phyloP scores from a whole-genome alignment of 2,797 vertebrate genomes.

The Acanthis flammea region DNA sequence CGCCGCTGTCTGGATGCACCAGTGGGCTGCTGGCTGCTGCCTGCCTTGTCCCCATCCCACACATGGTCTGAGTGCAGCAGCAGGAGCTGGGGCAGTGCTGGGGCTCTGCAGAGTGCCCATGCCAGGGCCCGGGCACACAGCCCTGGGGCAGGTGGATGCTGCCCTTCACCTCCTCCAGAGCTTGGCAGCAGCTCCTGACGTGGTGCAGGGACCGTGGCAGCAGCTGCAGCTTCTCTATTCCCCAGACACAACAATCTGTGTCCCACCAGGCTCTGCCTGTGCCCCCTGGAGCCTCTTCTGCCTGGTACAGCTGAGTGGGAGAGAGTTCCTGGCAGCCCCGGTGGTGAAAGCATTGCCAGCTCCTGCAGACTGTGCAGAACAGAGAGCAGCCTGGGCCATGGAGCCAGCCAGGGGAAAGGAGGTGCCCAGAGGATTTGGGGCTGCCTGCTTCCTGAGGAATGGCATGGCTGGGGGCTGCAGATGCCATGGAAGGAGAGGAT shows the following conservation, averaged over 20 bases:
- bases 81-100: accelerated
- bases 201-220: background rate
- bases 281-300: accelerated
- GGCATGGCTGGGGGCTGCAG: background rate
- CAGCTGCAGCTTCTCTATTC: background rate
- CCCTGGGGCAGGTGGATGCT: background rate
- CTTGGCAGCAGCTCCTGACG: accelerated
- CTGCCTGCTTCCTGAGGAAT: background rate
- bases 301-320: background rate
- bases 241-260: accelerated
- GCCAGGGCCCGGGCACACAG: background rate
- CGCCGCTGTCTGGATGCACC: accelerated
- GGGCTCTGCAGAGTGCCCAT: accelerated
- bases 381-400: accelerated
- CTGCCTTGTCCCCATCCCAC: background rate
- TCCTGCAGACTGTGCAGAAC: accelerated
- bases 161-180: background rate
- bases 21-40: accelerated
- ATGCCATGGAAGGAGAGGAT: accelerated
- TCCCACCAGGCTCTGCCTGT: background rate
- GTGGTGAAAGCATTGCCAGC: accelerated
- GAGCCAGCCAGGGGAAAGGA: accelerated
- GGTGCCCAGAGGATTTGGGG: accelerated
- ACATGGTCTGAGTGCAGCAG: accelerated
- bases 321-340: accelerated